phyloP scores from a whole-genome alignment of 2,888 invertebrate species.

The Brachylomia viminalis region DNA sequence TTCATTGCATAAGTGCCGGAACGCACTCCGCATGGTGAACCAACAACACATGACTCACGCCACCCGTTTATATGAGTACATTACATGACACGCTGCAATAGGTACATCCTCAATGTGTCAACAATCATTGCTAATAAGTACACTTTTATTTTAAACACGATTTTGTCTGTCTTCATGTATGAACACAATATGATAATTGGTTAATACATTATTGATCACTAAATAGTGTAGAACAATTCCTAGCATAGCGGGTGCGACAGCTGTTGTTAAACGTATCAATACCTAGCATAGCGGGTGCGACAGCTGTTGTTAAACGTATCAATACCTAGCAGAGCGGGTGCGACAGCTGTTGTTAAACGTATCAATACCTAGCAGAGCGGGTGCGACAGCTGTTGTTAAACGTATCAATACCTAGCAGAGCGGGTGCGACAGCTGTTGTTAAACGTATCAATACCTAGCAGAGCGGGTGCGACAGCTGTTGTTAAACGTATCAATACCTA shows the following conservation, averaged over 20 bases:
- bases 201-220: conserved; percentile 10
- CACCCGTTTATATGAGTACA: not conserved
- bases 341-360: too few species aligned
- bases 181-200: conserved; percentile 4
- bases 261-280: too few species aligned
- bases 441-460: not conserved
- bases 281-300: too few species aligned
- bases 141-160: conserved; percentile 8
- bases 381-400: conserved; percentile 31
- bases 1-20: conserved; percentile 21
- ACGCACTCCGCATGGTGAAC: conserved; percentile 15
- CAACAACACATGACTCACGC: conserved; percentile 33
- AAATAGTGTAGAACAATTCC: not conserved
- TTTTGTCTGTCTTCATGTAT: not conserved
- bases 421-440: conserved; percentile 19
- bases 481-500: conserved; percentile 4
- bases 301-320: too few species aligned
- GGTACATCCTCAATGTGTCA: conserved; percentile 20
- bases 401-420: not conserved
- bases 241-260: conserved; percentile 12
- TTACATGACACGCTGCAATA: not conserved
- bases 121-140: conserved; percentile 10
- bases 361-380: not conserved
- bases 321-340: not conserved
- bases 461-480: conserved; percentile 27